Percentiles rank a stretch among this genome's conserved stretches.
Evolutionary conservation across 2,797 vertebrate species (phyloP).

Genomic region (Melanotaenia nigrans): DNA sequence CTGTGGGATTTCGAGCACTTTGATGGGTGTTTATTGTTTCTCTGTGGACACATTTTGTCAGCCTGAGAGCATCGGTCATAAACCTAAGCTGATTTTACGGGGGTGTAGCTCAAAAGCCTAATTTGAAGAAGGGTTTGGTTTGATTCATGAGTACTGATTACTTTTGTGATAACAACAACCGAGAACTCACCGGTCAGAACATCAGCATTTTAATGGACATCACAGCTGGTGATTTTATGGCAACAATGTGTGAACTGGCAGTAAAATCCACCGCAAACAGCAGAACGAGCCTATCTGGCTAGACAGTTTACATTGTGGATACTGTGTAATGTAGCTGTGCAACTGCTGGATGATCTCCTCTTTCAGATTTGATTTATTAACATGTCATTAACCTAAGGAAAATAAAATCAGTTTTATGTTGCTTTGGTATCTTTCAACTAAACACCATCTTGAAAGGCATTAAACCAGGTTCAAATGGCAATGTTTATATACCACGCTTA

Average conservation of each 20-base stretch:
- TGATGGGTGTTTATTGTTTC: neutral
- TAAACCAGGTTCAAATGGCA: neutral
- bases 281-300: neutral
- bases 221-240: constrained; percentile 9
- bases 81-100: neutral
- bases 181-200: neutral
- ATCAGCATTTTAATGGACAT: neutral
- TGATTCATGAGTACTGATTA: neutral
- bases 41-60: neutral
- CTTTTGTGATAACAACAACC: neutral
- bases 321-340: neutral
- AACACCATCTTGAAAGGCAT: neutral
- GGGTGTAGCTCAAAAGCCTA: neutral
- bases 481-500: neutral
- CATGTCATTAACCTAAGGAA: neutral
- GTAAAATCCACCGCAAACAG: neutral
- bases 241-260: neutral
- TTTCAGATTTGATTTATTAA: neutral
- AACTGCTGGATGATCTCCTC: neutral
- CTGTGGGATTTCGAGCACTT: neutral
- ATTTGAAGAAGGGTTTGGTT: neutral
- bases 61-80: neutral
- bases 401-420: neutral
- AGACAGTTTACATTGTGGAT: neutral
- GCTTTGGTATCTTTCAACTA: neutral